phyloP scores from a whole-genome alignment of 2,797 vertebrate genomes.

The Gymnothorax reevesii region DNA sequence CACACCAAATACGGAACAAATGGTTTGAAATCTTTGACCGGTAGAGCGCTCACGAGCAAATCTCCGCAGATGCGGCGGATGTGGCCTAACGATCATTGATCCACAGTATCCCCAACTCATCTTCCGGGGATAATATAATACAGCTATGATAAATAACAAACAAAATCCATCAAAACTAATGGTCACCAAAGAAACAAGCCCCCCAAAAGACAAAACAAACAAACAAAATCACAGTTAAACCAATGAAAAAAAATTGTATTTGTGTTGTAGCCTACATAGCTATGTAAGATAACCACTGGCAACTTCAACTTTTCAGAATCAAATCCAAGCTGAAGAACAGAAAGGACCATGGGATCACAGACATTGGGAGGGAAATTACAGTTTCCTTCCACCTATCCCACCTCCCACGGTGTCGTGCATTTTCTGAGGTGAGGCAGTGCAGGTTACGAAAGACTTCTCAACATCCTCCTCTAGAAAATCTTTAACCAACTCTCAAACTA shows the following conservation, averaged over 20 bases:
- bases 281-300: background rate
- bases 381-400: conserved; percentile 35
- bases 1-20: too few species aligned
- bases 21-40: too few species aligned
- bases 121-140: too few species aligned
- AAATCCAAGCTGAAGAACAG: background rate
- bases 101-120: too few species aligned
- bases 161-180: too few species aligned
- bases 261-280: background rate
- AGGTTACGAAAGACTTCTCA: background rate
- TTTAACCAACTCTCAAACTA: background rate
- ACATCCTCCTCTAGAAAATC: background rate
- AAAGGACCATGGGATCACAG: background rate
- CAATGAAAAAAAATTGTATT: background rate
- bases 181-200: background rate
- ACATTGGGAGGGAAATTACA: conserved; percentile 14
- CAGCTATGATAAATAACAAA: too few species aligned
- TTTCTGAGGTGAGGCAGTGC: conserved; percentile 8
- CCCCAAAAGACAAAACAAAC: background rate
- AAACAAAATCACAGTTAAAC: background rate
- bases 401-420: conserved; percentile 21
- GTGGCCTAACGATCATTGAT: too few species aligned
- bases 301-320: background rate
- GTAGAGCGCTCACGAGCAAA: too few species aligned
- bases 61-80: too few species aligned